These are phyloP conservation scores for Emberiza fucata DNA, from an alignment of 2,113 vertebrate genomes.

Conservation along the genomic window DNA sequence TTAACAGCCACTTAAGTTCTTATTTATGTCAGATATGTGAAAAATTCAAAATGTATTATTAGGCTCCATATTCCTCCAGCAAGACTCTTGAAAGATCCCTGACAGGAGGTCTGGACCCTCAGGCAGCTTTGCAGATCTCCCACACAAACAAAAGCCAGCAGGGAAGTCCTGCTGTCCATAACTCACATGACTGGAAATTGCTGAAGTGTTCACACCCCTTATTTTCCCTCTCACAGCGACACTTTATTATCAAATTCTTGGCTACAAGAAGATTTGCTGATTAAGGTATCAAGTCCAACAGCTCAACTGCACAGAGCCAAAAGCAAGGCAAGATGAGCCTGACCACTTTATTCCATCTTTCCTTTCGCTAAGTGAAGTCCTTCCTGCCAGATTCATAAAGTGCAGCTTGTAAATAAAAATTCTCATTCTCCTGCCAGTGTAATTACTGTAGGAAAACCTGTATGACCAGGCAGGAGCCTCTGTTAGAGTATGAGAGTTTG, in stretches of 20 bases:
- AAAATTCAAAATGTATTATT: not conserved
- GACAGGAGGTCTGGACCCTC: not conserved
- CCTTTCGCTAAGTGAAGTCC: not conserved
- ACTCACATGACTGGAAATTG: not conserved
- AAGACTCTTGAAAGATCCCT: not conserved
- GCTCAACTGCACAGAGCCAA: not conserved
- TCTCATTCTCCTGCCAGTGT: not conserved
- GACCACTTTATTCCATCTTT: not conserved
- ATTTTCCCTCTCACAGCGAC: not conserved
- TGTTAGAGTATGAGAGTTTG: not conserved
- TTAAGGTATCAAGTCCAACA: not conserved
- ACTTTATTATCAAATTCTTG: not conserved
- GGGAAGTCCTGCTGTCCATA: not conserved
- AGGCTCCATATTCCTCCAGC: not conserved
- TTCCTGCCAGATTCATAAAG: not conserved
- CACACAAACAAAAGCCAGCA: not conserved
- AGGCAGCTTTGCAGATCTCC: not conserved
- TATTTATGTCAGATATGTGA: not conserved
- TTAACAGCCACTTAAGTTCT: not conserved
- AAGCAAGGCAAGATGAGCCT: not conserved
- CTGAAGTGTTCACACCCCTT: not conserved
- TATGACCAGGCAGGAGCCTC: not conserved
- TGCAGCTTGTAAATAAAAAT: not conserved
- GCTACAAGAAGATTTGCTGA: not conserved
- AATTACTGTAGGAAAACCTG: not conserved